phyloP scores from a whole-genome alignment of 2,113 vertebrate species.

The Probosciger aterrimus region DNA sequence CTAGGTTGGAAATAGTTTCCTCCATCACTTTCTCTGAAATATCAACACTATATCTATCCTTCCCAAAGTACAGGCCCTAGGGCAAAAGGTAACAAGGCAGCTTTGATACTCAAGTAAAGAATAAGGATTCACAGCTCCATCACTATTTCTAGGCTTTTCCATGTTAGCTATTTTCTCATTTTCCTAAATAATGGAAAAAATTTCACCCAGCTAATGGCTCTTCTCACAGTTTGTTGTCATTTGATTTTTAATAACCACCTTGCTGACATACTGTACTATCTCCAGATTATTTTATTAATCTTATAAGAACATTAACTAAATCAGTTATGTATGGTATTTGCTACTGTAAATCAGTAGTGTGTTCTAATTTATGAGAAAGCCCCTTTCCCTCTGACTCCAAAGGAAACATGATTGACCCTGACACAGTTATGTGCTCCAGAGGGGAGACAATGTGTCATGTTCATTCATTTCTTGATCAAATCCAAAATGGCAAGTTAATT shows the following conservation, averaged over 20 bases:
- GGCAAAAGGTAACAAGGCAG: background rate
- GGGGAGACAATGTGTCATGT: slow-evolving; percentile 16
- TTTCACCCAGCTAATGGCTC: background rate
- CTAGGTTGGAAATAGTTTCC: background rate
- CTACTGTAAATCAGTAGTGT: background rate
- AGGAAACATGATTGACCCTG: slow-evolving; percentile 54
- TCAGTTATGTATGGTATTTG: slow-evolving; percentile 12
- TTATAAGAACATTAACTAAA: slow-evolving; percentile 8
- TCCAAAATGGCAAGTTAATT: slow-evolving; percentile 56
- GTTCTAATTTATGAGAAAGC: slow-evolving; percentile 26
- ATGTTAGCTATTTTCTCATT: background rate
- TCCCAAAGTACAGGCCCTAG: background rate
- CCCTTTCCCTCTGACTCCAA: slow-evolving; percentile 28
- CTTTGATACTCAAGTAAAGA: background rate
- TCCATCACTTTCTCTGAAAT: background rate
- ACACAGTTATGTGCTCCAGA: slow-evolving; percentile 16
- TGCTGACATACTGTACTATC: background rate
- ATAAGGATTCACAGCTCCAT: background rate
- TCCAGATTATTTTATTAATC: background rate
- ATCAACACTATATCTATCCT: no score
- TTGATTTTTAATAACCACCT: background rate
- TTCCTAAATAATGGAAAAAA: background rate
- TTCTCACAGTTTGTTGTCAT: background rate
- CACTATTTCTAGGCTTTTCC: background rate
- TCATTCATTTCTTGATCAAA: slow-evolving; percentile 50